These are phyloP conservation scores for Brachionus sp. DNA, from an alignment of 1,140 invertebrate species.

Conservation along the genomic window DNA sequence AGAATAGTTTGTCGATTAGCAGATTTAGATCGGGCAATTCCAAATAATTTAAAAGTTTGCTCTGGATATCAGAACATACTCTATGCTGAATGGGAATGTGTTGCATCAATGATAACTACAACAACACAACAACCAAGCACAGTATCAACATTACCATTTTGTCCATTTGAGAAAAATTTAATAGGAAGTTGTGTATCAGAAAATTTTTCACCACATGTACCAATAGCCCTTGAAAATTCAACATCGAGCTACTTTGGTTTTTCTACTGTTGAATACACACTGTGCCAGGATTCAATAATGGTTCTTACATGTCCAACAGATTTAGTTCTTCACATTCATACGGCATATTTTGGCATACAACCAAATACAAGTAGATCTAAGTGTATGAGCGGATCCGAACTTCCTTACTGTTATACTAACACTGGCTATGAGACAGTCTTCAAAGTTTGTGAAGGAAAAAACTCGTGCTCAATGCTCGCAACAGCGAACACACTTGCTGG, in stretches of 20 bases:
- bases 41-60: background rate
- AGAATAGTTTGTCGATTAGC: background rate
- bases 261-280: background rate
- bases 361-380: background rate
- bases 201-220: conserved; percentile 5
- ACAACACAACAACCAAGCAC: background rate
- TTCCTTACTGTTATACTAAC: background rate
- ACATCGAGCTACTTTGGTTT: background rate
- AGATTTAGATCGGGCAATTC: background rate
- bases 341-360: conserved; percentile 40
- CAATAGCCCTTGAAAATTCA: background rate
- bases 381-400: background rate
- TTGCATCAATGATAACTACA: background rate
- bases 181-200: background rate
- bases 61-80: conserved; percentile 12
- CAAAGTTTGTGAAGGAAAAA: background rate
- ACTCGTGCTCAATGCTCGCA: background rate
- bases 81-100: conserved; percentile 36
- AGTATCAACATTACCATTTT: conserved; percentile 27
- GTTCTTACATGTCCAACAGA: conserved; percentile 28
- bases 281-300: conserved; percentile 10
- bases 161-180: conserved; percentile 18
- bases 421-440: background rate
- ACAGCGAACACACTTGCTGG: background rate
- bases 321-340: conserved; percentile 17